Base-by-base conservation (phyloP, 2,113 vertebrate genomes). In the Vidua macroura region DNA sequence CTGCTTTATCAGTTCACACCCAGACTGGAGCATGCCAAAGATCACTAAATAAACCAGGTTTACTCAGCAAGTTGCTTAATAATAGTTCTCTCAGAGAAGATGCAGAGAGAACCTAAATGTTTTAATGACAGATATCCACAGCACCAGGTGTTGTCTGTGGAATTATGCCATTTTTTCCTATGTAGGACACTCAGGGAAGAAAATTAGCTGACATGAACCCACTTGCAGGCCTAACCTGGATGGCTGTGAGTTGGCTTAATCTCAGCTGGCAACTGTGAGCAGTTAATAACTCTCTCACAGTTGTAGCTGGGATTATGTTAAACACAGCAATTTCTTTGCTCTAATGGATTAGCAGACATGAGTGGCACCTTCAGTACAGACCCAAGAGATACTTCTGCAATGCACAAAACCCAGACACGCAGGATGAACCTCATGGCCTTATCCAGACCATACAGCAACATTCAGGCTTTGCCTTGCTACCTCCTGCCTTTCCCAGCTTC, bases 201-300 rank as follows among this genome's bases (percentile, higher is more conserved):
- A 86, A 46, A 46, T 75, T 53, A 95, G 90, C 83, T 96, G 84
- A 93, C 88, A 96, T 75, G 92, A 93, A 95, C 87, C 86, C 89
- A 97, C 95, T 96, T 97, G 95, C 92, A 98, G 95, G 87, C 90
- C 92, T 96, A 92, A 95, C 70, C 52, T 95, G 79, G 97, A 98
- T 97, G 96, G 99, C 99, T 99, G 98, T 98, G 98, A 98, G 97
- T 98, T 99, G 99, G 99, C 98, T 98, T 99, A 99, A 99, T 99
- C 99, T 99, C 99, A 99, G 99, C 99, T 99, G 99, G 99, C 99
- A 99, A 99, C 99, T 99, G 99, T 99, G 99, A 99, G 99, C 98
- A 97, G 97, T 98, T 98, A 96, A 93, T 97, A 97, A 98, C 96
- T 97, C 97, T 98, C 98, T 98, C 99, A 99, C 99, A 99, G 99